phyloP scores from a whole-genome alignment of 2,888 invertebrate genomes.

The Epinotia nisella region DNA sequence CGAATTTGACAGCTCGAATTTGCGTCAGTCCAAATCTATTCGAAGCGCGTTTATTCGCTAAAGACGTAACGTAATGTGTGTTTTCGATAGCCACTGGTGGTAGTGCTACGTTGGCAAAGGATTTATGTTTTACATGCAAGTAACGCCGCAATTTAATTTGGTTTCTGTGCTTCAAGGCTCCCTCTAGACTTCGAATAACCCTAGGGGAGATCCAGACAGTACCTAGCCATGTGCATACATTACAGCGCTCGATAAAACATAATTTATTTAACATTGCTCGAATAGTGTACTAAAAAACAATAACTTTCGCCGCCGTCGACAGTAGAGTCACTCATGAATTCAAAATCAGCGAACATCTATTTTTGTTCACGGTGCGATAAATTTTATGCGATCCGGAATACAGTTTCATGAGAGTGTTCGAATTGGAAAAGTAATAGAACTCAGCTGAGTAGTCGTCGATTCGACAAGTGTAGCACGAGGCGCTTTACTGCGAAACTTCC shows the following conservation, averaged over 20 bases:
- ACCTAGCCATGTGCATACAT: slow-evolving; percentile 11
- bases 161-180: slow-evolving; percentile 16
- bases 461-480: slow-evolving; percentile 52
- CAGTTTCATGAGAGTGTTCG: slow-evolving; percentile 53
- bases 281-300: slow-evolving; percentile 36
- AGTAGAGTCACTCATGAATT: slow-evolving; percentile 48
- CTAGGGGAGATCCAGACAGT: slow-evolving; percentile 18
- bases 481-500: slow-evolving; percentile 56
- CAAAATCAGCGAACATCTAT: slow-evolving; percentile 52
- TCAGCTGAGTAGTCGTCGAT: slow-evolving; percentile 52
- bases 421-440: slow-evolving; percentile 52
- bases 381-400: slow-evolving; percentile 57
- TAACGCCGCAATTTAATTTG: slow-evolving; percentile 21
- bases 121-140: slow-evolving; percentile 9
- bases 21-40: too few species aligned
- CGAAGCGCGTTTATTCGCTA: too few species aligned
- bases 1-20: too few species aligned
- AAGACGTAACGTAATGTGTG: too few species aligned
- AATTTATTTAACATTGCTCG: slow-evolving; percentile 34
- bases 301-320: slow-evolving; percentile 22
- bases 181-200: slow-evolving; percentile 12
- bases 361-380: slow-evolving; percentile 58
- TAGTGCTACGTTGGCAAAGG: slow-evolving; percentile 10
- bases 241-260: slow-evolving; percentile 32
- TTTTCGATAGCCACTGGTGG: too few species aligned